These are phyloP conservation scores for Polypterus bichir DNA, from an alignment of 2,113 vertebrate genomes.

Conservation along the genomic window DNA sequence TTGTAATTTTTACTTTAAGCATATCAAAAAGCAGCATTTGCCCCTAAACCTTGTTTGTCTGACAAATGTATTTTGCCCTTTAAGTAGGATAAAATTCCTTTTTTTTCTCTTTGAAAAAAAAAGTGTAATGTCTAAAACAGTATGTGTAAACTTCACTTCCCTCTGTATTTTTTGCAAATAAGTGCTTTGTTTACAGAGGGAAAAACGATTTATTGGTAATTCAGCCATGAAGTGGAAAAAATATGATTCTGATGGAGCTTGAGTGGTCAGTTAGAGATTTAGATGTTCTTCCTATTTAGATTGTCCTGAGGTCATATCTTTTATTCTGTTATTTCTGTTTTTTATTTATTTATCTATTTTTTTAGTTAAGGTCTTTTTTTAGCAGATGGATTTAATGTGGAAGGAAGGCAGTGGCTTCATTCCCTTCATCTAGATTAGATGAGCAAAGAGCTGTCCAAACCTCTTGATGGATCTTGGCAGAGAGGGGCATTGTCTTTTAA, in stretches of 20 bases:
- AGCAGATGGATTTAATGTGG: conserved; percentile 22
- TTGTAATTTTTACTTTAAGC: conserved; percentile 31
- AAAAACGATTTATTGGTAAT: conserved; percentile 43
- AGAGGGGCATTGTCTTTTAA: conserved; percentile 33
- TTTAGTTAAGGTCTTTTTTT: conserved; percentile 28
- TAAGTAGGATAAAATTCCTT: conserved; percentile 43
- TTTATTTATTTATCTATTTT: conserved; percentile 22
- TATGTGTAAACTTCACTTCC: conserved; percentile 46
- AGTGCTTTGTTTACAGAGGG: conserved; percentile 53
- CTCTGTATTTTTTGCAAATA: conserved; percentile 47
- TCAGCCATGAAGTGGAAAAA: conserved; percentile 61
- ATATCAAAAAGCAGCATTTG: conserved; percentile 43
- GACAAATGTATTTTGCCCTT: conserved; percentile 41
- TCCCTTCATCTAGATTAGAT: neutral
- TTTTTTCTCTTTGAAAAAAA: conserved; percentile 36
- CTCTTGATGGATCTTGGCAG: conserved; percentile 21
- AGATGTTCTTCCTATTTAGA: conserved; percentile 39
- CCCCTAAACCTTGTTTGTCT: conserved; percentile 44
- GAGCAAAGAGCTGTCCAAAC: neutral
- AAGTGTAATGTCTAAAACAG: conserved; percentile 37
- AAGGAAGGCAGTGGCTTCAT: conserved; percentile 7
- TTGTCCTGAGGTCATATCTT: conserved; percentile 51
- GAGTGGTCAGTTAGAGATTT: conserved; percentile 56
- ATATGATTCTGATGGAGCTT: conserved; percentile 53
- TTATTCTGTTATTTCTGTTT: conserved; percentile 31